These are phyloP conservation scores for Caenorhabditis sp. DNA, from an alignment of 2,888 invertebrate species.

Conservation along the genomic window DNA sequence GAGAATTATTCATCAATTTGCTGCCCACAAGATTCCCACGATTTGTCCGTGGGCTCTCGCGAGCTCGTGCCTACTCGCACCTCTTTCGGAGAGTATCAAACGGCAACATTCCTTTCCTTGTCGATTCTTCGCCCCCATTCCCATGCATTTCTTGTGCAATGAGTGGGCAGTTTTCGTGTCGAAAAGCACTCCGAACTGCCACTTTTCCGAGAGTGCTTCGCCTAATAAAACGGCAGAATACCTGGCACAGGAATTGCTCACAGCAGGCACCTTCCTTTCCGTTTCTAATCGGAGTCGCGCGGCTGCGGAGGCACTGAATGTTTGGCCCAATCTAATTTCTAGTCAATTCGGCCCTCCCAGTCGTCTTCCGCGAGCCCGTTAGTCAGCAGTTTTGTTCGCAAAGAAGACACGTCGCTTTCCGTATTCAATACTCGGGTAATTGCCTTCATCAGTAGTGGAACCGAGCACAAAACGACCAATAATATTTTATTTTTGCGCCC, in stretches of 20 bases:
- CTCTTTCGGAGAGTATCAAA: slow-evolving; percentile 26
- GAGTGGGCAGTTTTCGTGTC: neutral
- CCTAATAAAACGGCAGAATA: slow-evolving; percentile 20
- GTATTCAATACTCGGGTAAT: slow-evolving; percentile 25
- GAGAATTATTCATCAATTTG: slow-evolving; percentile 48
- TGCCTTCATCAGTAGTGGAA: slow-evolving; percentile 18
- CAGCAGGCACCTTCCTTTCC: slow-evolving; percentile 1
- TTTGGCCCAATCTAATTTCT: slow-evolving; percentile 52
- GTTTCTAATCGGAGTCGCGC: slow-evolving; percentile 27
- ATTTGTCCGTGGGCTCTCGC: slow-evolving; percentile 36
- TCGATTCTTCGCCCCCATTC: neutral
- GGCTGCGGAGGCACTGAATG: neutral
- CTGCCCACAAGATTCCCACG: slow-evolving; percentile 45
- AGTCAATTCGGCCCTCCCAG: slow-evolving; percentile 46
- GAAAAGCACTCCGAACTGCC: slow-evolving; percentile 9
- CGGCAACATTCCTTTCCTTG: slow-evolving; percentile 24
- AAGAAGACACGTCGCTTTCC: neutral
- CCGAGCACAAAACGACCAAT: neutral
- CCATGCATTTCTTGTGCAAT: slow-evolving; percentile 27
- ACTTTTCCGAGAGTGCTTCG: slow-evolving; percentile 13
- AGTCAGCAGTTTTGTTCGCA: slow-evolving; percentile 47
- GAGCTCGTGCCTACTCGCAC: slow-evolving; percentile 42
- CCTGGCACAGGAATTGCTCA: slow-evolving; percentile 3
- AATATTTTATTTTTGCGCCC: too few relatives aligned
- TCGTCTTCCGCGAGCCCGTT: slow-evolving; percentile 27